Base-by-base conservation (phyloP, 2,113 vertebrate species). In the Leucoraja erinaceus region DNA sequence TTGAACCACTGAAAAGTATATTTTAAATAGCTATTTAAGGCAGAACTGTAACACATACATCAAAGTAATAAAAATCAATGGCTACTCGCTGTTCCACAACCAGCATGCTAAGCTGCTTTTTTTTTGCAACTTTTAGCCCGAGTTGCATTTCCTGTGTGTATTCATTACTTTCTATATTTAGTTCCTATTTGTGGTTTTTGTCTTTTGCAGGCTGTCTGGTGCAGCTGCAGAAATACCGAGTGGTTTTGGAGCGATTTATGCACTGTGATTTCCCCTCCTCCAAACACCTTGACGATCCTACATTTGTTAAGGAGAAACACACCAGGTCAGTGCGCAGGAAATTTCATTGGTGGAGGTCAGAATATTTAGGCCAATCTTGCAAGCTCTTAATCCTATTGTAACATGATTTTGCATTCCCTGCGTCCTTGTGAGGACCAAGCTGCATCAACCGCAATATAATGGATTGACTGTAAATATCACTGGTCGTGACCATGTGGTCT, bases 131-230 rank as follows among this genome's bases (percentile, higher is more conserved):
- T 59, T 88, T 16, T 16, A 88, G 7, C 12, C 11, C 7, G 16
- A 31, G 33, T 91, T 70, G 20, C 12, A 75, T 76, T 92, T 75
- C 70, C 10, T 56, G 8, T 47, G 25, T 28, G 31, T 9, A 47
- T 59, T 56, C 70, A 74, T 16, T 75, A 47, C 9, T 75, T 59
- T 76, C 68, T 70, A 5, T 54, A 66, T 31, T 16, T 54, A 70
- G 22, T 83, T 83, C 47, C 22, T 54, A n/a, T 7, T 47, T 92
- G 47, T 63, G 8, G 4, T 14, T 75, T 75, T 68, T 88, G 70
- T 91, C 25, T 72, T 4, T 91, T 91, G 38, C 90, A 91, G 90
- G 25, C 38, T 72, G 90, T 91, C 70, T 91, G 90, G 90, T 91
- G 33, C 90, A 91, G 68, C 90, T 91, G 68, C 66, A 74, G 66